Conservation (phyloP, 2,888 invertebrate genomes). For the Panorpa germanica region DNA sequence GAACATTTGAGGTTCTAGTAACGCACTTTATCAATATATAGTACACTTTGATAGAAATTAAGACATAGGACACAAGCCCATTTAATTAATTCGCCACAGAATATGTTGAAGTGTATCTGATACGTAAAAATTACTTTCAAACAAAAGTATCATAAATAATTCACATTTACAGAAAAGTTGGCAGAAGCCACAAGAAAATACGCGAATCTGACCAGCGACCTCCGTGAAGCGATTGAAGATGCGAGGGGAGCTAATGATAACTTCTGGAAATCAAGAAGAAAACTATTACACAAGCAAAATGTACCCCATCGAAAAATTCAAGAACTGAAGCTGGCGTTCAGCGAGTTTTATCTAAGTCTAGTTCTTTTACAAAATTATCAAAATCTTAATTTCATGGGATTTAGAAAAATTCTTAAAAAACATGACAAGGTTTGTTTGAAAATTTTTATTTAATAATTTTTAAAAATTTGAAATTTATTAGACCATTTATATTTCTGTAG, state of each 20-base stretch:
- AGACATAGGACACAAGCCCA: no score
- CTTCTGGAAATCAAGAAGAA: constrained; percentile 14
- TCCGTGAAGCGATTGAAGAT: constrained; percentile 30
- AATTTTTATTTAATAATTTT: constrained; percentile 4
- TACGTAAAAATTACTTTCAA: no score
- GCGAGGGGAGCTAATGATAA: constrained; percentile 22
- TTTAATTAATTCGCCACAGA: no score
- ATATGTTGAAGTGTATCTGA: no score
- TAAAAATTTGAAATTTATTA: no score
- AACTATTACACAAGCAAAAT: constrained; percentile 20
- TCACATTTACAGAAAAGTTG: constrained; percentile 44
- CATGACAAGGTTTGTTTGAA: constrained; percentile 52
- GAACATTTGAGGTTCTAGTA: no score
- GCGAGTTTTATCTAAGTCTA: constrained; percentile 74
- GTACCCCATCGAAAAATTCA: constrained; percentile 50
- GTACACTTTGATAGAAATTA: no score
- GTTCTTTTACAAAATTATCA: constrained; percentile 79
- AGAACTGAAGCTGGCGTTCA: constrained; percentile 73
- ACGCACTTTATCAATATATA: no score
- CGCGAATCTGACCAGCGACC: constrained; percentile 50
- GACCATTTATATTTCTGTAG: constrained; percentile 18
- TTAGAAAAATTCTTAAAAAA: constrained; percentile 78
- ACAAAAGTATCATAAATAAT: constrained; percentile 5
- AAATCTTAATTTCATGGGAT: constrained; percentile 74
- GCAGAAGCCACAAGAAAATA: constrained; percentile 74